Base-by-base conservation (phyloP, 2,888 invertebrate genomes). In the Yponomeuta malinellus region DNA sequence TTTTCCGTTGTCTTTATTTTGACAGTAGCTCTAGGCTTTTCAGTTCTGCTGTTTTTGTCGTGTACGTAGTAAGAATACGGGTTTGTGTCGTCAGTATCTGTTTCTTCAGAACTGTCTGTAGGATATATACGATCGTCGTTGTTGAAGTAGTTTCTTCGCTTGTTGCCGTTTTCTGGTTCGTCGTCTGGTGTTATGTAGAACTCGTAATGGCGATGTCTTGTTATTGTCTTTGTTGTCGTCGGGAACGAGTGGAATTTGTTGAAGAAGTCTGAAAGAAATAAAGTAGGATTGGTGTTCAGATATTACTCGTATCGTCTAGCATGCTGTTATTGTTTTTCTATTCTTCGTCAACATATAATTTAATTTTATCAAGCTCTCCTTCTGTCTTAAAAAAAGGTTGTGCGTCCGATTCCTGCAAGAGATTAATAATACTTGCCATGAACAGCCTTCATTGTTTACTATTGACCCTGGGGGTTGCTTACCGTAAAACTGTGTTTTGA, bases 171-270 rank as follows among this genome's bases (percentile, higher is more conserved):
- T 64, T 23, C 71, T 37, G 70, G 72, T 59, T 69, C 71, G 73
- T 74, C 74, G 10, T 71, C 73, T 52, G 48, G 74, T 76, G 2
- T 70, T 69, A 29, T n/a, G 12, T n/a, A 23, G 31, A 52, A 52
- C 29, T 67, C 69, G 73, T 71, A 48, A 69, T 67, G n/a, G 69
- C 63, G 29, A 12, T 66, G 70, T 8, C 72, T 69, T 70, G 70
- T 72, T 6, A 74, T 71, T 72, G 75, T 72, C 70, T 72, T 74
- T 1, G 79, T 78, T 2, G 75, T 72, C 52, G 70, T 31, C 76
- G 74, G 66, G 29, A 81, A 74, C 0, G 86, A 80, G 71, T 85
- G 85, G 4, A 88, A 73, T 1, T 81, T 82, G 77, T 85, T 82
- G 70, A 87, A 78, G 69, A 88, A 76, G 77, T 89, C 89, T 88